Base-by-base conservation (phyloP, 2,113 vertebrate species). In the Sylvietta virens region DNA sequence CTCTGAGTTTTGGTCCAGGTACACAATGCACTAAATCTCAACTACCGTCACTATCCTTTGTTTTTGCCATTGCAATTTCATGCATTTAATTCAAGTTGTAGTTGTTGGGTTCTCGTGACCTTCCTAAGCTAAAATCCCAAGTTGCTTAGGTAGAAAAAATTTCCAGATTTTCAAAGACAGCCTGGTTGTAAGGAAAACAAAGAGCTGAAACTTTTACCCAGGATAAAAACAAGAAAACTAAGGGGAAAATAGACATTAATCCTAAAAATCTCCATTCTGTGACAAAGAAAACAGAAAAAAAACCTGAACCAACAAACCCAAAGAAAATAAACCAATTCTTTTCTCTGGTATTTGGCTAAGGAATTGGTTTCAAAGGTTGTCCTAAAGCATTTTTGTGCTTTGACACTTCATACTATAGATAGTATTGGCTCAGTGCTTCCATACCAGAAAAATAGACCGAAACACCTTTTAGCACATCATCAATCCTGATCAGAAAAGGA, bases 401-500 rank as follows among this genome's bases (percentile, higher is more conserved):
- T 87, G 47, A 85, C 44, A 64, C 48, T 92, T 90, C 64, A 24
- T 45, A 71, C 28, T 96, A 86, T 50, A 88, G 92, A 74, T 88
- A 79, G 39, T 35, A 66, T 11, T 77, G 69, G 88, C 90, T 93
- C 56, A 33, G 51, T 48, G 27, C 40, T 94, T 93, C 9, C 1
- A 35, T 26, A 81, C 20, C 44, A 94, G 60, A 86, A 66, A 76
- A 80, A 62, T 1, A 76, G 88, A 88, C 50, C 45, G 56, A 56
- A 90, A 66, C 48, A 93, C 91, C 80, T 83, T 94, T 93, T 88
- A 90, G 57, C 76, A 94, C 95, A 88, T 86, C 86, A 81, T 96
- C 87, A 96, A 93, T 95, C 80, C 80, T 60, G 54, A 90, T 90
- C 82, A 93, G 76, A 92, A 86, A 90, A 81, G 39, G 67, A 92